phyloP scores from a whole-genome alignment of 2,888 invertebrate genomes.

The Eutolmus rufibarbis region DNA sequence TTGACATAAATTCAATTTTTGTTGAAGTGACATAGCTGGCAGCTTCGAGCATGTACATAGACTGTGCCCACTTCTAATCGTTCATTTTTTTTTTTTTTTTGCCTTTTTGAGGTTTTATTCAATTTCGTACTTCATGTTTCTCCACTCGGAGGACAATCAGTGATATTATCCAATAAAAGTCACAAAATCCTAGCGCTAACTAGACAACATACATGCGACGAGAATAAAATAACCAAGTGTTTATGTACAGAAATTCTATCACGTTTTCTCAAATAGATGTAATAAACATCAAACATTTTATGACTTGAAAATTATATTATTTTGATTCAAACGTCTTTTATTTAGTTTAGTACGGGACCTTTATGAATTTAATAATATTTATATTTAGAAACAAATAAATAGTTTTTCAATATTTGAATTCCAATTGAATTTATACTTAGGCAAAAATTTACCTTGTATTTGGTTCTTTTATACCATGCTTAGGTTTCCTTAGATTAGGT shows the following conservation, averaged over 20 bases:
- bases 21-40: conserved; percentile 17
- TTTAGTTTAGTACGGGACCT: no score
- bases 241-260: background rate
- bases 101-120: background rate
- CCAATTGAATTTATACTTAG: no score
- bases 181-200: background rate
- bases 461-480: no score
- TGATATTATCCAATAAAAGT: conserved; percentile 27
- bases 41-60: background rate
- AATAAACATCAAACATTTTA: background rate
- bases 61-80: background rate
- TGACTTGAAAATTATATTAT: background rate
- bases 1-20: conserved; percentile 43
- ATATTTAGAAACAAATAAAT: no score
- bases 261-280: background rate
- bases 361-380: no score
- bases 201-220: background rate
- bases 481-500: no score
- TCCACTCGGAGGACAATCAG: background rate
- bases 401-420: no score
- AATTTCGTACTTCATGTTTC: background rate
- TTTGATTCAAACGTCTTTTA: background rate
- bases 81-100: background rate
- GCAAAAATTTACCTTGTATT: no score
- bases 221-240: background rate